Conservation (phyloP, 1,140 invertebrate species). For the Caenorhabditis briggsae region DNA sequence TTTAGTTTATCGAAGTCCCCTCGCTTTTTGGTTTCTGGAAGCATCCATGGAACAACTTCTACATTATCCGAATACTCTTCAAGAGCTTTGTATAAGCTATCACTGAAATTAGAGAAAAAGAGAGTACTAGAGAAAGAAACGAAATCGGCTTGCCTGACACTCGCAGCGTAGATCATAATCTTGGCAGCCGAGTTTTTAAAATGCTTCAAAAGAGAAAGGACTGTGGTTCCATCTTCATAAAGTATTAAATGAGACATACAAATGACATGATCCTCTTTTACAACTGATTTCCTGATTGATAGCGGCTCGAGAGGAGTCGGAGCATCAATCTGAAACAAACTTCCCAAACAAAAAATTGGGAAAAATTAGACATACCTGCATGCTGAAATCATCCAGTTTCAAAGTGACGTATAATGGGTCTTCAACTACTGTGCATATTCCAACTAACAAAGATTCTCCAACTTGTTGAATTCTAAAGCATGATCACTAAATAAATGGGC, state of each 20-base stretch:
- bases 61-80: constrained; percentile 32
- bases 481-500: too few species aligned
- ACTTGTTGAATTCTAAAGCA: constrained; percentile 32
- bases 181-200: constrained; percentile 34
- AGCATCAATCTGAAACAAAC: constrained; percentile 17
- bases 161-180: constrained; percentile 26
- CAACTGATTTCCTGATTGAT: background rate
- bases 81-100: constrained; percentile 2
- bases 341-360: background rate
- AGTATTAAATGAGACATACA: constrained; percentile 42
- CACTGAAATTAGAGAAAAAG: background rate
- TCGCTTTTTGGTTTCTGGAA: constrained; percentile 11
- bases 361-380: constrained; percentile 1
- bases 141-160: constrained; percentile 10
- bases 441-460: constrained; percentile 31
- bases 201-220: constrained; percentile 34
- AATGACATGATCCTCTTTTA: constrained; percentile 40
- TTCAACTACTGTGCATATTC: constrained; percentile 14
- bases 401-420: constrained; percentile 27
- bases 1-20: constrained; percentile 34
- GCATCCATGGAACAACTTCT: constrained; percentile 31
- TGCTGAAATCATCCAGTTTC: constrained; percentile 30
- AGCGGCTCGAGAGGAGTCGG: constrained; percentile 4
- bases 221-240: constrained; percentile 38
- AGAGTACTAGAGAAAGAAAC: background rate